Conservation (phyloP, 2,113 vertebrate genomes). For the Erythrocercus mccallii region DNA sequence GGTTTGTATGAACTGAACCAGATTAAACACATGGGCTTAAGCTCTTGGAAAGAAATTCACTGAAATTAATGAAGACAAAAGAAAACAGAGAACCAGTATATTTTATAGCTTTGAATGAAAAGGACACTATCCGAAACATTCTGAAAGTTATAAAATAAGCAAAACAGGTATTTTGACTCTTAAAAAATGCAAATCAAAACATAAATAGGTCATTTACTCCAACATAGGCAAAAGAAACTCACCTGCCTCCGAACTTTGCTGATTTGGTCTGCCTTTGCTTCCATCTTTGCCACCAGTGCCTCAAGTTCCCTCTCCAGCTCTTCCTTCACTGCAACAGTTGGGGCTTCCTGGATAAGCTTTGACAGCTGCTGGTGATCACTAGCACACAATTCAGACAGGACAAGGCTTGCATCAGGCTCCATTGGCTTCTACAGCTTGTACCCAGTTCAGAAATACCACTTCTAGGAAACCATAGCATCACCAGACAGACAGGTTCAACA, state of each 20-base stretch:
- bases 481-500: neutral
- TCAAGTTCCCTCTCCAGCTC: constrained; percentile 84
- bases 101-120: neutral
- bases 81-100: neutral
- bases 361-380: constrained; percentile 87
- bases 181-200: neutral
- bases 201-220: neutral
- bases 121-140: neutral
- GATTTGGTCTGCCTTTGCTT: constrained; percentile 93
- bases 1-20: neutral
- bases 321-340: constrained; percentile 71
- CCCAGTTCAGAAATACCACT: neutral
- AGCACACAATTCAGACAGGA: neutral
- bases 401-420: neutral
- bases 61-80: neutral
- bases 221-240: neutral
- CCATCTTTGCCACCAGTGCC: constrained; percentile 85
- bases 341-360: constrained; percentile 78
- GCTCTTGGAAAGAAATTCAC: neutral
- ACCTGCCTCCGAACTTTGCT: constrained; percentile 87
- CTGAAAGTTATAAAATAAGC: neutral
- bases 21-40: neutral
- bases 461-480: neutral
- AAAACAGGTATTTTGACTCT: neutral
- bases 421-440: neutral